Evolutionary conservation across 2,797 vertebrate species (phyloP).

Genomic region (Myoxocephalus aenaeus): DNA sequence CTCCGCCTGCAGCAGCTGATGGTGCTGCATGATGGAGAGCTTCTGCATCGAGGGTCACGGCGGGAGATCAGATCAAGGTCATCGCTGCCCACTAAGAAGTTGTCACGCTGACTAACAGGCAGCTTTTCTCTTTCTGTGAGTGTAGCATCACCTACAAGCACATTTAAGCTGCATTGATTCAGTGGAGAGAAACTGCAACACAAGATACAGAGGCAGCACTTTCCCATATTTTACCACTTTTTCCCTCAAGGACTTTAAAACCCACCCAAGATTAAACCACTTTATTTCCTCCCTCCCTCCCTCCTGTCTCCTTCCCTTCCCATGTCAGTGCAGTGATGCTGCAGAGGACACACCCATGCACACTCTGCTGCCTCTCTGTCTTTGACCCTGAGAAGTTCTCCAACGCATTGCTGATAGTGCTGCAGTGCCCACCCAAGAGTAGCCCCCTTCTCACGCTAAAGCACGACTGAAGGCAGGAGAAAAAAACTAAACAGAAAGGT

Average conservation of each 20-base stretch:
- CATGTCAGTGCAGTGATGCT: conserved; percentile 71
- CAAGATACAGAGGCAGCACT: not conserved
- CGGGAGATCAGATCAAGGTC: conserved; percentile 54
- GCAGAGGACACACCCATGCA: conserved; percentile 80
- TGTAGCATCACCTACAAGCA: conserved; percentile 9
- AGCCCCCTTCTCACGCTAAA: conserved; percentile 25
- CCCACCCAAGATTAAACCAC: conserved; percentile 62
- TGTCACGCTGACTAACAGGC: conserved; percentile 41
- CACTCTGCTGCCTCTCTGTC: conserved; percentile 52
- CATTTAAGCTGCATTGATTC: conserved; percentile 16
- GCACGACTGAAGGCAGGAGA: conserved; percentile 6
- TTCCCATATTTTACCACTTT: conserved; percentile 23
- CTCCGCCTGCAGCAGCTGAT: conserved; percentile 37
- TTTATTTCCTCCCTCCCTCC: conserved; percentile 44
- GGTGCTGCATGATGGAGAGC: conserved; percentile 53
- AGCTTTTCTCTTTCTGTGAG: conserved; percentile 4
- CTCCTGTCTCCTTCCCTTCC: conserved; percentile 39
- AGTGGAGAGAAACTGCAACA: conserved; percentile 24
- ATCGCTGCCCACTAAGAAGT: conserved; percentile 34
- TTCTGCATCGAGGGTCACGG: conserved; percentile 52
- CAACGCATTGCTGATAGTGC: conserved; percentile 58
- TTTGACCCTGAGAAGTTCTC: conserved; percentile 76
- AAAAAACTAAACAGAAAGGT: conserved; percentile 1
- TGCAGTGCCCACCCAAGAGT: conserved; percentile 72
- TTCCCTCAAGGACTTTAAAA: conserved; percentile 61